Percentiles rank a stretch among this genome's conserved stretches.
Evolutionary conservation across 2,797 vertebrate genomes (phyloP).

Genomic region (Eidolon dupreanum): DNA sequence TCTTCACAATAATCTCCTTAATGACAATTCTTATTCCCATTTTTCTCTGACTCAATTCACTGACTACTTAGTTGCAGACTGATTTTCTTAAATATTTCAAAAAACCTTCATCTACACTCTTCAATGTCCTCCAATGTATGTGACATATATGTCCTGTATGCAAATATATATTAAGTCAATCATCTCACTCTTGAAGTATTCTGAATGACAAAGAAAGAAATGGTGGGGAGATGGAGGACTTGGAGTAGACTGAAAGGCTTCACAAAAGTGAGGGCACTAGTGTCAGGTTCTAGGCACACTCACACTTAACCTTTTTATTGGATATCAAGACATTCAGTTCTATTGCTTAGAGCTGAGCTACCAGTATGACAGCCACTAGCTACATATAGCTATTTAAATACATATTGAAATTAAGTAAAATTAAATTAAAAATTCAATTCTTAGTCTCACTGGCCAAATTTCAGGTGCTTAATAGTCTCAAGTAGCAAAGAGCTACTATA

Average conservation of each 20-base stretch:
- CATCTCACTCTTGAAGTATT: neutral
- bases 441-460: neutral
- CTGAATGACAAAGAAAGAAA: neutral
- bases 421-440: neutral
- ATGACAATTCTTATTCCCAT: neutral
- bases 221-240: neutral
- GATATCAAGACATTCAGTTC: neutral
- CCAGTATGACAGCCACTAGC: neutral
- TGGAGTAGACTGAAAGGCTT: neutral
- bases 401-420: neutral
- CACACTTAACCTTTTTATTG: neutral
- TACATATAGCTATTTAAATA: neutral
- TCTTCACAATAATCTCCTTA: neutral
- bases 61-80: neutral
- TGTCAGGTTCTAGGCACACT: neutral
- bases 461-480: neutral
- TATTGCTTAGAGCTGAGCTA: neutral
- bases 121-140: neutral
- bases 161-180: neutral
- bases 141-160: neutral
- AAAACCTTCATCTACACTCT: neutral
- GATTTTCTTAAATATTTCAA: neutral
- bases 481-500: neutral
- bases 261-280: neutral
- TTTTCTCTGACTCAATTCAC: neutral